Base-by-base conservation (phyloP, 2,797 vertebrate genomes). In the Lerista edwardsae region DNA sequence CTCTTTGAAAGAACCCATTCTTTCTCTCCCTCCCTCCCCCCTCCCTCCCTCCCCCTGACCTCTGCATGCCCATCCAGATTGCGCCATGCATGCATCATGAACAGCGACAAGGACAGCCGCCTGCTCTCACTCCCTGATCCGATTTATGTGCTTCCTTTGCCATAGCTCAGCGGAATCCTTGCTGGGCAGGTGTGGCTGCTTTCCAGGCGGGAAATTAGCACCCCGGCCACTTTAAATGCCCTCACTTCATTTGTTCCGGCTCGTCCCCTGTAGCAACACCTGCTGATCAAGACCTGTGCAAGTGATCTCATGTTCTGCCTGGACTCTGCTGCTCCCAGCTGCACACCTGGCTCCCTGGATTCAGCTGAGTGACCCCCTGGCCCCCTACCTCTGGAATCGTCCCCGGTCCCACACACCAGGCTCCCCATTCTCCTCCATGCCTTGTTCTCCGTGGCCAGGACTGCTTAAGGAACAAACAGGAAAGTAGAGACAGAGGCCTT, bases 261-360 rank as follows among this genome's bases (percentile, higher is more conserved):
- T 57, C 71, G 67, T 27, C 62, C 72, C 61, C 41, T 27, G 59
- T 82, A 75, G 71, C 62, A 82, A 75, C 80, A 75, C 73, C 82
- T n/a, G 82, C 73, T 76, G 82, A 41, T 83, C 39, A 25, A 68
- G 82, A 59, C 82, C 39, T 68, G 47, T 76, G 62, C 19, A 57
- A 57, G 34, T 39, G 64, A 68, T 76, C 62, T 67, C 39, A 39
- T 36, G n/a, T n/a, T n/a, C n/a, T n/a, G n/a, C n/a, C n/a, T n/a
- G n/a, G n/a, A 17, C 59, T 82, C 47, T 8, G 31, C 57, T 57
- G 73, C n/a, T 17, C 39, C 39, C n/a, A 67, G 47, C 14, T 3
- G 47, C 15, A 36, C 23, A 75, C 6, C 73, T n/a, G 25, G 14
- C 34, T 57, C n/a, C 14, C 41, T 36, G 25, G 73, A 39, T 68